Base-by-base conservation (phyloP, 2,888 invertebrate genomes). In the Globia sparganii region DNA sequence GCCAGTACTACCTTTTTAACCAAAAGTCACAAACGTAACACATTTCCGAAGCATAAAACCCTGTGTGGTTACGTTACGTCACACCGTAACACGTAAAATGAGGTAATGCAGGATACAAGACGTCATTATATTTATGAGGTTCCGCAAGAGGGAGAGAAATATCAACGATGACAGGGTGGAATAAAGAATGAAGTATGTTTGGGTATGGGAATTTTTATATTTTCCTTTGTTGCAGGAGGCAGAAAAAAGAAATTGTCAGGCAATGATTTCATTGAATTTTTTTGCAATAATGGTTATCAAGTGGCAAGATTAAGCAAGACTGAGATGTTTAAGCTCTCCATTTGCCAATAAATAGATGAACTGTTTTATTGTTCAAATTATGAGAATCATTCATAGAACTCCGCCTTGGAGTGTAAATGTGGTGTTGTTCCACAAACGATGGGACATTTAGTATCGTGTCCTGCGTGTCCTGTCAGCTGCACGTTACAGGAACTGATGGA, bases 101-200 rank as follows among this genome's bases (percentile, higher is more conserved):
- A 72, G 86, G 85, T 85, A 87, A 86, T 86, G 77, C 80, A 84
- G 85, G 84, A 87, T 88, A 88, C 80, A 89, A 84, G 77, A 67
- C 70, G 80, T 88, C 89, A 91, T 91, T 91, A 91, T 90, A 91
- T 91, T 93, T 92, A 92, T 89, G 90, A 89, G 87, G 75, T 64
- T 79, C 78, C 73, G 37, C 71, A 66, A 75, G 85, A 87, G 85
- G 88, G 87, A 87, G 85, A 82, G 81, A 81, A 83, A 87, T 83
- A 82, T 87, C 82, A 74, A 68, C 61, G 77, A 72, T 83, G 88
- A 87, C 87, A 87, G 87, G 83, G 86, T 86, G 88, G 87, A 88
- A 87, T 88, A 85, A 86, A 86, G 87, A 85, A 78, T 71, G 61
- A 65, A 34, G 40, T 9, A 56, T 61, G 21, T 31, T 4, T 4